These are phyloP conservation scores for Didymodactylos carnosus DNA, from an alignment of 2,888 invertebrate species.

Conservation along the genomic window DNA sequence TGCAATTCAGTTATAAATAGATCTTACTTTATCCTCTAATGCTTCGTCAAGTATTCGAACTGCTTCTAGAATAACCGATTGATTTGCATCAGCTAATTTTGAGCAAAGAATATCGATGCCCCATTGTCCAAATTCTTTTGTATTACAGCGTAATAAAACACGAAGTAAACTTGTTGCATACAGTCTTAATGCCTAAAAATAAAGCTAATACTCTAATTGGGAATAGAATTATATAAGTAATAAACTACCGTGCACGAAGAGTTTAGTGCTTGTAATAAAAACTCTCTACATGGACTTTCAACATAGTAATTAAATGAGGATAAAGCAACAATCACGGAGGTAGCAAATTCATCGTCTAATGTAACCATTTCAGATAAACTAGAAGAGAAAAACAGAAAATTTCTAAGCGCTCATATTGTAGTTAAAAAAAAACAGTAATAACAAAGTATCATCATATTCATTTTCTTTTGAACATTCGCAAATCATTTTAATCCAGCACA, in stretches of 20 bases:
- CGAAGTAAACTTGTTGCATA: constrained; percentile 79
- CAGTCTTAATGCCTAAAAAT: constrained; percentile 38
- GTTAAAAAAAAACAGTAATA: too few relatives aligned
- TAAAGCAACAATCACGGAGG: background rate
- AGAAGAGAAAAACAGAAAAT: too few relatives aligned
- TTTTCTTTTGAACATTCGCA: too few relatives aligned
- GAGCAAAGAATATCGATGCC: constrained; percentile 61
- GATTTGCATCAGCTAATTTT: constrained; percentile 63
- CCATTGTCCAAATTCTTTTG: constrained; percentile 45
- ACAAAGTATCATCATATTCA: too few relatives aligned
- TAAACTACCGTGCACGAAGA: background rate
- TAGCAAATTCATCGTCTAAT: background rate
- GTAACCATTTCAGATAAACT: background rate
- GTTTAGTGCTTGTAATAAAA: background rate
- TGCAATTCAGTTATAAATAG: too few relatives aligned
- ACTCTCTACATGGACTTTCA: background rate
- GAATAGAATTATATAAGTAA: background rate
- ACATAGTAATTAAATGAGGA: background rate
- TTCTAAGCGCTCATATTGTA: too few relatives aligned
- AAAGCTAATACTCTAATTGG: background rate
- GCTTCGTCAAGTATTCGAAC: constrained; percentile 69
- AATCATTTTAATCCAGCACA: too few relatives aligned
- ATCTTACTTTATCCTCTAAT: constrained; percentile 61
- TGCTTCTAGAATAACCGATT: constrained; percentile 57
- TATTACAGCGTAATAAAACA: constrained; percentile 49